Evolutionary conservation across 2,888 invertebrate species (phyloP).

Genomic region (Parapristionchus giblindavisi): DNA sequence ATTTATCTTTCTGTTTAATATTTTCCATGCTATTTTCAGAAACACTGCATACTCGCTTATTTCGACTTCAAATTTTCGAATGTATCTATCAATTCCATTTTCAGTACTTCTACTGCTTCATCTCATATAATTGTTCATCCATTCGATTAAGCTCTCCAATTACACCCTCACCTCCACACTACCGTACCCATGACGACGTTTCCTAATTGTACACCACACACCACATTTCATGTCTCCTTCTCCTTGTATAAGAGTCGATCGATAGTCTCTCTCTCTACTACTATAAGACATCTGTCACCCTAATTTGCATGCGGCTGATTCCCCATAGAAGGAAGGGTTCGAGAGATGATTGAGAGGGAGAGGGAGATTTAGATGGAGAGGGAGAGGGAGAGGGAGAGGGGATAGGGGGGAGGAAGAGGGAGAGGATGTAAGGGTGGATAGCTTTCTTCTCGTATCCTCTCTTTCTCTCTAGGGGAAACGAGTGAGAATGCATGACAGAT

Average conservation of each 20-base stretch:
- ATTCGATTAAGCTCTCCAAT: not conserved
- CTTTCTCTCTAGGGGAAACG: not conserved
- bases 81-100: too few species aligned
- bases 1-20: too few species aligned
- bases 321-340: not conserved
- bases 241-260: too few species aligned
- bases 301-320: conserved; percentile 24
- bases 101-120: too few species aligned
- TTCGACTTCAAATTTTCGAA: too few species aligned
- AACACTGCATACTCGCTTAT: too few species aligned
- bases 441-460: not conserved
- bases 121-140: not conserved
- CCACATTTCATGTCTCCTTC: too few species aligned
- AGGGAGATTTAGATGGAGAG: not conserved
- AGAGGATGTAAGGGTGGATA: not conserved
- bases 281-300: conserved; percentile 23
- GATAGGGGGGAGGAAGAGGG: not conserved
- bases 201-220: conserved; percentile 9
- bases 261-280: conserved; percentile 3
- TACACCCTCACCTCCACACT: not conserved
- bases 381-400: not conserved
- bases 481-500: too few species aligned
- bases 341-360: not conserved
- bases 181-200: conserved; percentile 22
- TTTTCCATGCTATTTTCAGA: too few species aligned